Percentiles rank a stretch among this genome's conserved stretches.
Evolutionary conservation across 2,797 vertebrate genomes (phyloP).

Genomic region (Platyrinchus mystaceus): DNA sequence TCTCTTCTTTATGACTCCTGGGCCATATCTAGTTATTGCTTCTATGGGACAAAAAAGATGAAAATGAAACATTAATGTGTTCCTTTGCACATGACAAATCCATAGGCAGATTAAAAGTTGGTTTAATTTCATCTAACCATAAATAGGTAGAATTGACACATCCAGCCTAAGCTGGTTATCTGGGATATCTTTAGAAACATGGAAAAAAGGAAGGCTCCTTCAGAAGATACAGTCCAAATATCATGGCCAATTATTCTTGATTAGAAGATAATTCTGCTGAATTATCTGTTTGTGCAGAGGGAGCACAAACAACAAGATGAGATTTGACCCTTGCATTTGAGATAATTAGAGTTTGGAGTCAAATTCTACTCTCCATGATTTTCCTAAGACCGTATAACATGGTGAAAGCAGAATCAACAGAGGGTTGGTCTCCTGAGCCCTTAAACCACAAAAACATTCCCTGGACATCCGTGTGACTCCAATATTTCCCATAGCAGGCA

Average conservation of each 20-base stretch:
- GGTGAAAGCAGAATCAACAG: neutral
- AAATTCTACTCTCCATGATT: neutral
- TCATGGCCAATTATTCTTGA: accelerated
- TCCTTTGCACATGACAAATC: neutral
- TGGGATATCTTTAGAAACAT: neutral
- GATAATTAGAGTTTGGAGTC: neutral
- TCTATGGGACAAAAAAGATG: neutral
- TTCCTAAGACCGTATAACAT: accelerated
- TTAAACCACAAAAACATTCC: neutral
- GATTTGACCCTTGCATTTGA: neutral
- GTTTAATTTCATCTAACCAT: neutral
- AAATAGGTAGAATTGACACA: neutral
- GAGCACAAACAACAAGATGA: neutral
- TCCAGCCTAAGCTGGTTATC: neutral
- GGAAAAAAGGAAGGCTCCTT: neutral
- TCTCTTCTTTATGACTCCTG: neutral
- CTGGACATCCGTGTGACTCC: accelerated
- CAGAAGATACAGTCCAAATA: neutral
- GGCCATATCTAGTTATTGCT: neutral
- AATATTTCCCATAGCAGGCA: neutral
- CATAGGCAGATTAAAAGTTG: neutral
- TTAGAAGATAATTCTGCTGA: neutral
- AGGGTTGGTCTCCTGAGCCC: accelerated
- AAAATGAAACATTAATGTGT: neutral
- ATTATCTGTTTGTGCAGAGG: too few relatives aligned